Base-by-base conservation (phyloP, 1,140 invertebrate species). In the Anastatus disparis region DNA sequence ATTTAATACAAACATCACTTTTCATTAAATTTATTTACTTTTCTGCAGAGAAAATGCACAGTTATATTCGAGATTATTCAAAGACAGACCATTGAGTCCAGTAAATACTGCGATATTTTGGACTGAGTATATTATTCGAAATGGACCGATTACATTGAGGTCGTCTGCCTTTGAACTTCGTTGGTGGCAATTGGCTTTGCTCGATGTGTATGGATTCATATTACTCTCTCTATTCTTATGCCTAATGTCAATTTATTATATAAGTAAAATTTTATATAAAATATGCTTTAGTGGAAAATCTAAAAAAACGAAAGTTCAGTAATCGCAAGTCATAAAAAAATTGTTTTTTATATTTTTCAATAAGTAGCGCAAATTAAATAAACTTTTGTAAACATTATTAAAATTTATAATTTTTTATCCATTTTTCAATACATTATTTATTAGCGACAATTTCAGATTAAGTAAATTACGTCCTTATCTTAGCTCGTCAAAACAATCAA, bases 21-120 rank as follows among this genome's bases (percentile, higher is more conserved):
- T 12, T 9, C 17, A 17, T 29, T 55, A 17, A 31, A 27, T 29
- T n/a, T n/a, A 31, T 17, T 9, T 31, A 2, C 10, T 24, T 62
- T 10, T 12, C 12, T 42, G 9, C n/a, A 61, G 56, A 61, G 22
- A 61, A 7, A 42, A 42, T 44, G 56, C 40, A 0, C 24, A 61
- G 12, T 9, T 26, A 10, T 42, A 44, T n/a, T 44, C 38, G 8
- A 27, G 17, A 13, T 3, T 42, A 42, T 58, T 52, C 24, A 61
- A 52, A 17, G 55, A 61, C 42, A 15, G 31, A 20, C 44, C 38
- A 15, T 20, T 62, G 24, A 42, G 13, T 9, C 26, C 46, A 17
- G 53, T 70, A 2, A 58, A 70, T 29, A 70, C 67, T 13, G 56
- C 67, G 6, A 42, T 29, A 13, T 70, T 52, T 31, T 69, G 67